Evolutionary conservation across 2,113 vertebrate species (phyloP).

Genomic region (Hippocampus guttulatus): DNA sequence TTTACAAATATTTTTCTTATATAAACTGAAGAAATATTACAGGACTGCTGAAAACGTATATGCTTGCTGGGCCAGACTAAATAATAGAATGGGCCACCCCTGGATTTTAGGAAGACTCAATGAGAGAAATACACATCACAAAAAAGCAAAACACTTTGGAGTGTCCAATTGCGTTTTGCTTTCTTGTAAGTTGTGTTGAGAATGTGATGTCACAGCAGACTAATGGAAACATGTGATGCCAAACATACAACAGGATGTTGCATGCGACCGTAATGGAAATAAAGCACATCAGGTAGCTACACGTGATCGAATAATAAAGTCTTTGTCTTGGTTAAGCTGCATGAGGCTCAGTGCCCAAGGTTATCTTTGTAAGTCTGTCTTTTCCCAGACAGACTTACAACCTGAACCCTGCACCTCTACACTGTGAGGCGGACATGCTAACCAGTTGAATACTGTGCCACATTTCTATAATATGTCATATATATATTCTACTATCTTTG

Average conservation of each 20-base stretch:
- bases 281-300: not conserved
- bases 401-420: too few species aligned
- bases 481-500: not conserved
- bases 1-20: too few species aligned
- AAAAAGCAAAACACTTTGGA: not conserved
- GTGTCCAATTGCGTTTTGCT: not conserved
- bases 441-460: too few species aligned
- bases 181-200: not conserved
- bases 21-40: too few species aligned
- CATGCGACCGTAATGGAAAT: not conserved
- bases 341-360: not conserved
- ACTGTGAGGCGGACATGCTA: too few species aligned
- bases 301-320: not conserved
- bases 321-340: constrained; percentile 4
- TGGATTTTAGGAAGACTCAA: too few species aligned
- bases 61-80: too few species aligned
- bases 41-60: too few species aligned
- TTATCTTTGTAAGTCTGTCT: not conserved
- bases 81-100: too few species aligned
- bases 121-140: not conserved
- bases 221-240: not conserved
- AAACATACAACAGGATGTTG: not conserved
- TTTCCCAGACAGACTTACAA: not conserved
- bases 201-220: not conserved
- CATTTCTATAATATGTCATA: not conserved